These are phyloP conservation scores for Sepioteuthis lessoniana DNA, from an alignment of 2,888 invertebrate genomes.

Conservation along the genomic window DNA sequence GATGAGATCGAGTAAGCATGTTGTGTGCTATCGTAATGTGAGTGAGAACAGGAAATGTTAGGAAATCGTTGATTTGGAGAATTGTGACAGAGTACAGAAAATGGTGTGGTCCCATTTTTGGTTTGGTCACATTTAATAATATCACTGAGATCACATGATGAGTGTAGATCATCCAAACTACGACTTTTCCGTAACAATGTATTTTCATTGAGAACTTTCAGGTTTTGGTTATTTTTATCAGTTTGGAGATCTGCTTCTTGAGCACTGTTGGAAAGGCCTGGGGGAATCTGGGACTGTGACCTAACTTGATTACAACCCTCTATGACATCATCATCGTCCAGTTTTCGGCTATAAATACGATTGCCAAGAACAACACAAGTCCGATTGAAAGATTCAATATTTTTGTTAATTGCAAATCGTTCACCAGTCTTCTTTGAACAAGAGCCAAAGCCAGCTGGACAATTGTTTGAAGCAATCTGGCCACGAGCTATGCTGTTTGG, in stretches of 20 bases:
- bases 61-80: background rate
- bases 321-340: constrained; percentile 20
- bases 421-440: background rate
- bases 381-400: constrained; percentile 38
- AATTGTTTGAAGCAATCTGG: background rate
- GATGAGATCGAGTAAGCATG: background rate
- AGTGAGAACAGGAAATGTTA: constrained; percentile 4
- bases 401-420: background rate
- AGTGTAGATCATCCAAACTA: constrained; percentile 40
- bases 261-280: background rate
- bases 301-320: background rate
- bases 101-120: background rate
- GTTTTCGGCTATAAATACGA: constrained; percentile 39
- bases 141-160: constrained; percentile 3
- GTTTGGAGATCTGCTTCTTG: background rate
- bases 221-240: background rate
- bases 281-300: background rate
- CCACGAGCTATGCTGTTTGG: background rate
- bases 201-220: constrained; percentile 2
- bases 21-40: background rate
- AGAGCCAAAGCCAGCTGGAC: background rate
- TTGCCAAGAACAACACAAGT: constrained; percentile 41
- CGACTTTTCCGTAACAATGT: background rate
- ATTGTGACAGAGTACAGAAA: background rate
- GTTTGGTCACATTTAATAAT: constrained; percentile 34